Conservation (phyloP, 2,113 vertebrate species). For the Pelmatolapia mariae region DNA sequence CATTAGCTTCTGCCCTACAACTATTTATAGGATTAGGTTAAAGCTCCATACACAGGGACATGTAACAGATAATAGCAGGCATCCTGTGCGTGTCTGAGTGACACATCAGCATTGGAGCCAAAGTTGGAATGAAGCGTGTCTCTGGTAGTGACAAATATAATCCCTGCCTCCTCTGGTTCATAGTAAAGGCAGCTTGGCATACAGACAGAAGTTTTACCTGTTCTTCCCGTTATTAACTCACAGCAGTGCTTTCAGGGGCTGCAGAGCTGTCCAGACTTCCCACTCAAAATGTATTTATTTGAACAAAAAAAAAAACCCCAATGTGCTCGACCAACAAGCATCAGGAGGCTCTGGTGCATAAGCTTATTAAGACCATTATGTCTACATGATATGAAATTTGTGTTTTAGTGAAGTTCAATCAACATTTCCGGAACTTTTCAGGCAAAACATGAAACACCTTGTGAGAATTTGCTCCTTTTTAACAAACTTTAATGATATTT, state of each 20-base stretch:
- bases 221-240: neutral
- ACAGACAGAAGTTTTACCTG: too few relatives aligned
- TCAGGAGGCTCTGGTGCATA: neutral
- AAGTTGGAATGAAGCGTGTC: conserved; percentile 6
- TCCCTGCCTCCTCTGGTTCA: neutral
- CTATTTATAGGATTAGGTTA: conserved; percentile 13
- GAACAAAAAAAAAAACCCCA: neutral
- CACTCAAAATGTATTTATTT: neutral
- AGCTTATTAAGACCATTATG: neutral
- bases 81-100: neutral
- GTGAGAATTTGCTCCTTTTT: neutral
- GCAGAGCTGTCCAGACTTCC: neutral
- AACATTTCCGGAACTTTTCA: neutral
- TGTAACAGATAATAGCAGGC: neutral
- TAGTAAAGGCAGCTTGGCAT: neutral
- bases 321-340: neutral
- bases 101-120: neutral
- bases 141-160: conserved; percentile 15
- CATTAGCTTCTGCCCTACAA: conserved; percentile 1
- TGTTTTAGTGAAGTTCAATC: neutral
- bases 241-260: neutral
- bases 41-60: neutral
- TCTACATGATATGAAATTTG: neutral
- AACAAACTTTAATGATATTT: neutral
- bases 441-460: neutral